These are phyloP conservation scores for Turnix velox DNA, from an alignment of 2,113 vertebrate species.

Conservation along the genomic window DNA sequence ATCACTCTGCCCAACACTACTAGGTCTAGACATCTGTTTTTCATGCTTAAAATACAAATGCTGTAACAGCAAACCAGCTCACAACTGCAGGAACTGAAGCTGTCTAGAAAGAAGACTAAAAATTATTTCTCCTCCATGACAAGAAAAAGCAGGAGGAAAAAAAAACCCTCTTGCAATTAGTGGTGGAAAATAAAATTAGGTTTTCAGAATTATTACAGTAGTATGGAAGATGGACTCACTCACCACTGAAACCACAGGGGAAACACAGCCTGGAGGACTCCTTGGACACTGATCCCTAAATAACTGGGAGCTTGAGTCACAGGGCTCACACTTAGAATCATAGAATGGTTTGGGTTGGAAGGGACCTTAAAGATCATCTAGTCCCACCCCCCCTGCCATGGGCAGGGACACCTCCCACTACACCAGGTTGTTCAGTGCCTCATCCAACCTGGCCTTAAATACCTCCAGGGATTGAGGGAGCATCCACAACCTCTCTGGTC, in stretches of 20 bases:
- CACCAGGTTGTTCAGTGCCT: no score
- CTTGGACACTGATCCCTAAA: not conserved
- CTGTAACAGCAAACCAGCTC: constrained; percentile 26
- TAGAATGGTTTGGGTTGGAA: no score
- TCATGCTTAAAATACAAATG: constrained; percentile 47
- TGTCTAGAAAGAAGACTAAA: constrained; percentile 26
- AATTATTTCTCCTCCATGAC: not conserved
- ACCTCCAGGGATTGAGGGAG: no score
- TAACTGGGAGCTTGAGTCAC: not conserved
- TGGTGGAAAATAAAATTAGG: constrained; percentile 17
- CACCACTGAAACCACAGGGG: not conserved
- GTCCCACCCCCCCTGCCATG: no score
- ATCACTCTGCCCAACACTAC: not conserved
- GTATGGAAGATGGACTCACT: not conserved
- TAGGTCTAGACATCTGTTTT: constrained; percentile 42
- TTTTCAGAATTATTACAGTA: not conserved
- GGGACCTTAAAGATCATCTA: no score
- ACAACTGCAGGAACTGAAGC: constrained; percentile 16
- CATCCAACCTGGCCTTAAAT: no score
- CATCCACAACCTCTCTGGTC: no score
- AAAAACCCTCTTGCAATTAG: constrained; percentile 21
- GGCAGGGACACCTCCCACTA: no score
- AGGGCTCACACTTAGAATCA: not conserved
- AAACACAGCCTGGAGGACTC: not conserved
- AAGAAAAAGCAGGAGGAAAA: not conserved